A percentile compares a stretch with the other conserved stretches of the same genome.
Conservation (phyloP, 2,888 invertebrate species). For the Diplolepis rosae region DNA sequence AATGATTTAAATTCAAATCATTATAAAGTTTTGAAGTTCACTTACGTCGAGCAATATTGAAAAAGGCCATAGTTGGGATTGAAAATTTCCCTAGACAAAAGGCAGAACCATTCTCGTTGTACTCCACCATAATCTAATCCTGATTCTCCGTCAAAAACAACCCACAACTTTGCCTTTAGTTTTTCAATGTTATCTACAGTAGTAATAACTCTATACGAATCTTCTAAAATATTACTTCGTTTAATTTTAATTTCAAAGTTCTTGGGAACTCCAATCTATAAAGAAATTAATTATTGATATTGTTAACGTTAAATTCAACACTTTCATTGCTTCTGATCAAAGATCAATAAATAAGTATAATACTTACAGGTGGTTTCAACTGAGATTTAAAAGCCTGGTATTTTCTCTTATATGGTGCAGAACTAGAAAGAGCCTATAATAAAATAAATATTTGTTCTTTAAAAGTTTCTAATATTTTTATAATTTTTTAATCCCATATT, state of each 20-base stretch:
- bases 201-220: constrained; percentile 96
- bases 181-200: constrained; percentile 92
- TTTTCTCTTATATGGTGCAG: not conserved
- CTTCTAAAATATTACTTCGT: constrained; percentile 94
- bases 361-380: not conserved
- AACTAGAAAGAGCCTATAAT: not conserved
- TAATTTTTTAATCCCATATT: too few species aligned
- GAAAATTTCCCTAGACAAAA: constrained; percentile 99
- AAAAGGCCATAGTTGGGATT: constrained; percentile 99
- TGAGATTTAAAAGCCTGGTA: not conserved
- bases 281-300: not conserved
- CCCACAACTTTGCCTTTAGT: constrained; percentile 98
- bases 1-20: not conserved
- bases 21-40: constrained; percentile 54
- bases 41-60: constrained; percentile 98
- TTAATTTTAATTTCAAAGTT: constrained; percentile 98
- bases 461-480: too few species aligned
- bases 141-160: constrained; percentile 98
- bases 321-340: too few species aligned
- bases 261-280: constrained; percentile 94
- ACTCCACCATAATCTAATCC: constrained; percentile 98
- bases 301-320: not conserved
- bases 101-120: constrained; percentile 98
- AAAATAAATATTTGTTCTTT: not conserved
- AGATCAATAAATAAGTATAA: not conserved